Evolutionary conservation across 1,140 invertebrate genomes (phyloP), one percentile per base, ranked within the genome.

Genomic region (Lasioglossum albipes): DNA sequence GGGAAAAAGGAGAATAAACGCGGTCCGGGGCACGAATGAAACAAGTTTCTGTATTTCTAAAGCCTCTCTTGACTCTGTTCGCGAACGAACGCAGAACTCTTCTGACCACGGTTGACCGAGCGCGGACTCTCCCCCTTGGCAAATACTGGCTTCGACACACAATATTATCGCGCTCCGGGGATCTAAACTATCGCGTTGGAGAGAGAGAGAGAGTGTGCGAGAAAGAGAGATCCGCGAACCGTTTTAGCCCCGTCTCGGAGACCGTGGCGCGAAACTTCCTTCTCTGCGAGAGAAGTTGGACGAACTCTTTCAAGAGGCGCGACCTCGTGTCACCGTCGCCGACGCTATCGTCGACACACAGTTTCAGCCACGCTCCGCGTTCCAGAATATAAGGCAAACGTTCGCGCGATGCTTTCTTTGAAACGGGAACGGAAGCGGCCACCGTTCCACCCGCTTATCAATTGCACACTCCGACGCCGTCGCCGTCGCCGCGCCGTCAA

Each of bases 11-110:
- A 71, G 59, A 76, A 54, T 59, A 73, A 73, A 73, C 61, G 71
- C 54, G 59, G 42, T n/a, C 13, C 16, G 52, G 22, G 20, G 27
- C 42, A 41, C 65, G 79, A 61, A 81, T 84, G 87, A 84, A 89
- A 88, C 88, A 83, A 88, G 88, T 88, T 89, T 87, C 85, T 74
- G 81, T 82, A 81, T 89, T 89, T 89, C 88, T 89, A 88, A 89
- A 88, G 88, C 41, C 75, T 83, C 66, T 76, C 66, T 72, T 42
- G 68, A 75, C 59, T 67, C 36, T 36, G 36, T 36, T 36, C 65
- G n/a, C 54, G 16, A 75, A 79, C 22, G 61, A 27, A 36, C 59
- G 57, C 27, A 68, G 31, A 77, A 81, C 20, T 54, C 52, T 65
- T 74, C 65, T 69, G 67, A 54, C 27, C 73, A 68, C 57, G 74